Evolutionary conservation across 1,140 invertebrate genomes (phyloP), one percentile per base, ranked within the genome.

Genomic region (Drosophila persimilis): DNA sequence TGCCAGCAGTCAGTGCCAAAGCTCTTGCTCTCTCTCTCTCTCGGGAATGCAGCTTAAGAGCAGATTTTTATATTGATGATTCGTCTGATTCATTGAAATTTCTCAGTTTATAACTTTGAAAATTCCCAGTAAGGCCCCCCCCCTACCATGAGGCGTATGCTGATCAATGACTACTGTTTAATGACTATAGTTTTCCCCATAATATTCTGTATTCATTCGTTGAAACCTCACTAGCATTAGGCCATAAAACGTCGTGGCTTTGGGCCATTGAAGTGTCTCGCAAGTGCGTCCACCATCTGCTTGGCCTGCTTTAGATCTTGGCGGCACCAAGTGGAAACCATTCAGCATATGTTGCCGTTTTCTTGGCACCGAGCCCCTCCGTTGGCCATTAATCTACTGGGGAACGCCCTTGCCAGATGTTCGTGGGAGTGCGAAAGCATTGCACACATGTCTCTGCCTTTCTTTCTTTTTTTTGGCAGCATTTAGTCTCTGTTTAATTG

Each of bases 401-500:
- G 17, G 35, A 71, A 71, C 43, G 24, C 66, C 31, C 11, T 46
- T 60, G 66, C 66, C 67, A 71, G 67, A 44, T 71, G 67, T 26
- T 43, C 11, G 55, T 24, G 41, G 29, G 51, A 60, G 73, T 81
- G 63, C 46, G 45, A 69, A 69, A 69, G 66, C 50, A 57, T 69
- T 46, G 45, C 73, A 65, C 75, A 79, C 72, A 84, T 83, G 74
- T 74, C 74, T 65, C 78, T 39, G 3, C 63, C 15, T 61, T 59
- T 67, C 41, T 54, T 55, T 81, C 22, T 39, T 8, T 47, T 69
- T 60, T 48, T 43, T 73, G 55, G 69, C 35, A 46, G 26, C 7
- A 8, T 24, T 39, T 2, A 29, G 15, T 44, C 44, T 13, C 56
- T 72, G 80, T 83, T 75, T 83, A 83, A 83, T 84, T 83, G 80